Base-by-base conservation (phyloP, 2,797 vertebrate genomes). In the Stomatorhinus walkeri region DNA sequence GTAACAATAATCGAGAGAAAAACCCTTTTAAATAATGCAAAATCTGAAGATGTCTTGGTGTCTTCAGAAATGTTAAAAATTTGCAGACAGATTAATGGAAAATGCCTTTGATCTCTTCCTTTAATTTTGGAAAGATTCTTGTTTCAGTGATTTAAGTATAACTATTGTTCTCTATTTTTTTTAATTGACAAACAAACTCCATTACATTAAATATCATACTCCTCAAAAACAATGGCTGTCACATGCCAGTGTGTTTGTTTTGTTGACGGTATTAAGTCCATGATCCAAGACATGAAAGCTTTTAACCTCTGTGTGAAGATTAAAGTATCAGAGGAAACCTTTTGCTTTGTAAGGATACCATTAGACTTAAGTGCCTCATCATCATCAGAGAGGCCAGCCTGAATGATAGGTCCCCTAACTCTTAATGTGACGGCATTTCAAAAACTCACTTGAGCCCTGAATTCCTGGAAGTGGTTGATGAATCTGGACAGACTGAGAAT, bases 361-460 rank as follows among this genome's bases (percentile, higher is more conserved):
- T 86, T 28, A 86, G 85, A 85, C 43, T 52, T 86, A 86, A 56
- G 49, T 32, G 85, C 51, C 9, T 56, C 51, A 32, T 86, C 84
- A 32, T 40, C 85, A 52, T 49, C 85, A 19, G 22, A 36, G 85
- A 56, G 49, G 22, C 49, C n/a, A 48, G 24, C 51, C 28, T 56
- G 51, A 16, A 86, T 36, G 49, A 86, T 56, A 14, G 22, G 12
- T 56, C 85, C 32, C 49, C 12, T 22, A 7, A 14, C n/a, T 48
- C 19, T 24, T 83, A 43, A 83, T n/a, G n/a, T 32, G 48, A 56
- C 85, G 28, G 24, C 51, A 19, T 86, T 52, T 86, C 85, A 86
- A 36, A 72, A 56, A 86, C 51, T 86, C 85, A 86, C 49, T 86
- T 56, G 49, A 86, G 85, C 24, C 51, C 56, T 56, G 7, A 86